A percentile compares a stretch with the other conserved stretches of the same genome.
Evolutionary conservation across 2,888 invertebrate genomes (phyloP).

Genomic region (Achlya flavicornis): DNA sequence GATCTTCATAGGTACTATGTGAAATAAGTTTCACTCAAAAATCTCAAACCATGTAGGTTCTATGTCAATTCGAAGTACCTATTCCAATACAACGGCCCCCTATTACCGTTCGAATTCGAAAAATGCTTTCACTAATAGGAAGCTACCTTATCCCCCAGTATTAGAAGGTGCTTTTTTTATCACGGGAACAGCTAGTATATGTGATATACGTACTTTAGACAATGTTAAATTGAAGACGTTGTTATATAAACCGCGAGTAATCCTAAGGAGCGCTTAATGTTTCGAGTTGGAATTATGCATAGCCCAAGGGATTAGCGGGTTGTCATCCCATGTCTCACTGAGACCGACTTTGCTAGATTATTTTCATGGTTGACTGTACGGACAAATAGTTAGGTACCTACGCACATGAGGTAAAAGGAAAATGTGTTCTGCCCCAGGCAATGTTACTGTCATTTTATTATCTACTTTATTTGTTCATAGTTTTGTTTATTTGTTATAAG

Average conservation of each 20-base stretch:
- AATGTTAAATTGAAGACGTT: constrained; percentile 60
- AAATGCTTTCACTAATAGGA: too few relatives aligned
- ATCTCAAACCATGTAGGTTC: too few relatives aligned
- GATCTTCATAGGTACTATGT: too few relatives aligned
- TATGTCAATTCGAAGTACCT: too few relatives aligned
- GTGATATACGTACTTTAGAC: constrained; percentile 31
- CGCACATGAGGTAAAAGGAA: constrained; percentile 21
- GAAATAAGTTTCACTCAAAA: too few relatives aligned
- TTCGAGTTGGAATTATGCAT: constrained; percentile 77
- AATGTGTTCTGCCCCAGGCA: constrained; percentile 31
- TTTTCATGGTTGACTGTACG: constrained; percentile 61
- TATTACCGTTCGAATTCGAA: too few relatives aligned
- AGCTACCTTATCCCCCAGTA: too few relatives aligned
- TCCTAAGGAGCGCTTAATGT: constrained; percentile 73
- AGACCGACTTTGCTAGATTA: constrained; percentile 63
- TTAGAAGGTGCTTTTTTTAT: too few relatives aligned
- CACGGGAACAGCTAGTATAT: too few relatives aligned
- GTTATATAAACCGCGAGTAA: constrained; percentile 73
- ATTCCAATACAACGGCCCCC: too few relatives aligned
- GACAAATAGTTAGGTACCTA: constrained; percentile 46
- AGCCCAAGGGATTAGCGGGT: constrained; percentile 74
- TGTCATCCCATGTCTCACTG: constrained; percentile 69
- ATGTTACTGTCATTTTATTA: constrained; percentile 24
- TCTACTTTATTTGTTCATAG: background rate
- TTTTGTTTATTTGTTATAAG: background rate